Conservation (phyloP, 2,113 vertebrate genomes). For the Zapus hudsonius region DNA sequence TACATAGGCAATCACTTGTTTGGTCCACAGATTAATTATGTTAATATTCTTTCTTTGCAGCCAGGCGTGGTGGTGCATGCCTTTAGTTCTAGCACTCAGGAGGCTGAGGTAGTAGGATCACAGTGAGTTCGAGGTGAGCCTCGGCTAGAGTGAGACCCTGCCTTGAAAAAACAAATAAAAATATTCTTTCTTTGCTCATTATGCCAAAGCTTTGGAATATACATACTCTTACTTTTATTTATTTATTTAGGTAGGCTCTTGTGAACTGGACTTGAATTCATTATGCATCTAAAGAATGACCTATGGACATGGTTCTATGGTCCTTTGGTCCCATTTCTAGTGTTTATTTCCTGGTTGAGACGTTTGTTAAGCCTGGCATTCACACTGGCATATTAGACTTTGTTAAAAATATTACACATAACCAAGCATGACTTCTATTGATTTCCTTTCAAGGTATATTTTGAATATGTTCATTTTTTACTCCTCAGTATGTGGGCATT, state of each 20-base stretch:
- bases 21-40: not conserved
- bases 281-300: not conserved
- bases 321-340: not conserved
- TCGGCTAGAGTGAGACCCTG: too few species aligned
- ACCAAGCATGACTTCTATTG: not conserved
- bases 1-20: not conserved
- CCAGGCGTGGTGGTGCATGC: too few species aligned
- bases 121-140: too few species aligned
- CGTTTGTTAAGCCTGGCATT: not conserved
- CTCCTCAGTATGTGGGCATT: not conserved
- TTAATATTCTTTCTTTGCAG: not conserved
- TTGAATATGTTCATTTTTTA: not conserved
- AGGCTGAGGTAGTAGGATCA: too few species aligned
- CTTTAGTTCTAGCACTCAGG: too few species aligned
- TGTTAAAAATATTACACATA: not conserved
- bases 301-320: not conserved
- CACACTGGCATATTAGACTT: not conserved
- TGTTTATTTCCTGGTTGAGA: not conserved
- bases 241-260: not conserved
- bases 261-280: not conserved
- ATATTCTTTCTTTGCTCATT: not conserved
- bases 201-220: not conserved
- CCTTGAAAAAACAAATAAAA: too few species aligned
- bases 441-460: not conserved
- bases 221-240: not conserved